Percentiles rank a stretch among this genome's conserved stretches.
Evolutionary conservation across 2,888 invertebrate genomes (phyloP).

Genomic region (Nomada lathburiana): DNA sequence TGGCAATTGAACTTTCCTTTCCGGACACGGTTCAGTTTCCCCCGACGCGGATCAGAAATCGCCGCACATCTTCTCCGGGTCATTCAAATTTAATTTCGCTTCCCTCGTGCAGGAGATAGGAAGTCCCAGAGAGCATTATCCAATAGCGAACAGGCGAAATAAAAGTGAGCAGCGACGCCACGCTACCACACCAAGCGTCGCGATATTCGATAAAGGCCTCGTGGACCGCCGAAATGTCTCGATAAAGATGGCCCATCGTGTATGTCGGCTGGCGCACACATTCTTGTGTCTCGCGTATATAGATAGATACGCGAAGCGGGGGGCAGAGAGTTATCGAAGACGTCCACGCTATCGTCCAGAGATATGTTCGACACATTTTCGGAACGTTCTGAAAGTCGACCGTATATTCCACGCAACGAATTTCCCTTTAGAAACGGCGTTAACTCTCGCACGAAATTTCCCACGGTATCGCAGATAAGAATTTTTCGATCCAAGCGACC

Average conservation of each 20-base stretch:
- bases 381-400: neutral
- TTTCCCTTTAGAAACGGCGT: neutral
- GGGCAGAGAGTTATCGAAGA: slow-evolving; percentile 41
- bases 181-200: neutral
- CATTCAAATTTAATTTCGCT: too few species aligned
- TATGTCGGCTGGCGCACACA: slow-evolving; percentile 1
- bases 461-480: too few species aligned
- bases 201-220: slow-evolving; percentile 29
- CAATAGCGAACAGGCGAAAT: too few species aligned
- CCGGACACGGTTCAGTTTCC: too few species aligned
- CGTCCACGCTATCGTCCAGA: neutral
- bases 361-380: slow-evolving; percentile 11
- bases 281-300: slow-evolving; percentile 10
- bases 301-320: slow-evolving; percentile 38
- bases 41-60: too few species aligned
- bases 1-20: too few species aligned
- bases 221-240: slow-evolving; percentile 25
- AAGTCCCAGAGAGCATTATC: too few species aligned
- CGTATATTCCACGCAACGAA: neutral
- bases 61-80: too few species aligned
- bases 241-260: slow-evolving; percentile 31
- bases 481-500: too few species aligned
- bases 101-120: too few species aligned
- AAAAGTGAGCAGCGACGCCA: too few species aligned
- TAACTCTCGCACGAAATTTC: too few species aligned